Percentiles rank a stretch among this genome's conserved stretches.
These are phyloP conservation scores for Polydrusus cervinus DNA, from an alignment of 2,888 invertebrate genomes.

Conservation along the genomic window DNA sequence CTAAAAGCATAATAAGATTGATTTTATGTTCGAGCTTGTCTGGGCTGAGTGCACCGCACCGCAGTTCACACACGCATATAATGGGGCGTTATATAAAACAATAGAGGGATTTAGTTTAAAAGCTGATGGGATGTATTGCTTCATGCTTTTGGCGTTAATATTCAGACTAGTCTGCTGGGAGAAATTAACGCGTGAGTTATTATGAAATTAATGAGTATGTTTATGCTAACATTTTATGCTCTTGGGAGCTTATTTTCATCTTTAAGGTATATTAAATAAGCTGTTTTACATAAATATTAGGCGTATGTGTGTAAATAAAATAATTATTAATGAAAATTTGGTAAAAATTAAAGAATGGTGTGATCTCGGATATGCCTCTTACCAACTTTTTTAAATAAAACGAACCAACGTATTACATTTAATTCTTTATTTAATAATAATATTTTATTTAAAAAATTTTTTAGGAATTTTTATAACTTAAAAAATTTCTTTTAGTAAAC, in stretches of 20 bases:
- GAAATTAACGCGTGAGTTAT: constrained; percentile 12
- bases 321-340: too few relatives aligned
- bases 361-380: too few relatives aligned
- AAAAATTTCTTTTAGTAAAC: too few relatives aligned
- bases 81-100: constrained; percentile 14
- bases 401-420: too few relatives aligned
- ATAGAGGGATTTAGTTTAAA: constrained; percentile 16
- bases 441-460: too few relatives aligned
- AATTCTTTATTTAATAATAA: too few relatives aligned
- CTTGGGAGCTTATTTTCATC: neutral
- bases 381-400: too few relatives aligned
- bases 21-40: constrained; percentile 30
- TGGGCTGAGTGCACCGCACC: constrained; percentile 17
- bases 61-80: constrained; percentile 20
- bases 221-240: constrained; percentile 1
- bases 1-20: constrained; percentile 27
- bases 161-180: neutral
- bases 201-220: constrained; percentile 14
- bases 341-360: too few relatives aligned
- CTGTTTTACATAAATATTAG: too few relatives aligned
- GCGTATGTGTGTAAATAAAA: too few relatives aligned
- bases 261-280: too few relatives aligned
- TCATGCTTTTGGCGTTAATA: constrained; percentile 16
- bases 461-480: too few relatives aligned
- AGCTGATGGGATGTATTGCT: constrained; percentile 21